phyloP scores from a whole-genome alignment of 2,113 vertebrate genomes.

The Daboia siamensis region DNA sequence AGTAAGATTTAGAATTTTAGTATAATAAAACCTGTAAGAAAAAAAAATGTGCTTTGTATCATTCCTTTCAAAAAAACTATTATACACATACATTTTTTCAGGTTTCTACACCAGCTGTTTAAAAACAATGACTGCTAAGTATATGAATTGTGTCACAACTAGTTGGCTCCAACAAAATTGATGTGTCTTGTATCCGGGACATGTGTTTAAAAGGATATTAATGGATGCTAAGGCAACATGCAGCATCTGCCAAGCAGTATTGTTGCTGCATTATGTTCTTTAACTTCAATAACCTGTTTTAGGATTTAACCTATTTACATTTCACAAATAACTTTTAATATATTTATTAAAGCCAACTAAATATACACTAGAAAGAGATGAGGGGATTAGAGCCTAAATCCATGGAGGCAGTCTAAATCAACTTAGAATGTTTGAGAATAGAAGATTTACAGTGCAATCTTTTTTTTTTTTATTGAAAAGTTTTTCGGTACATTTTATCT shows the following conservation, averaged over 20 bases:
- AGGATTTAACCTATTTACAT: not conserved
- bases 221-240: not conserved
- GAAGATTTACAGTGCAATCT: not conserved
- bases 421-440: not conserved
- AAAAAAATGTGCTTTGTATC: not conserved
- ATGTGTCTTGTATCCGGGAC: not conserved
- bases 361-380: not conserved
- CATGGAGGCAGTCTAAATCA: not conserved
- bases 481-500: too few relatives aligned
- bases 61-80: not conserved
- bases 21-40: not conserved
- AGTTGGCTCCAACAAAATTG: not conserved
- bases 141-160: not conserved
- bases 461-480: too few relatives aligned
- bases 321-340: not conserved
- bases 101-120: not conserved
- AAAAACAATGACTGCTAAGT: not conserved
- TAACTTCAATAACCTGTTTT: not conserved
- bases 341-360: not conserved
- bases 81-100: not conserved
- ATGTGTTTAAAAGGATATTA: not conserved
- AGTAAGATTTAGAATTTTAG: not conserved
- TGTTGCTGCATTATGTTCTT: not conserved
- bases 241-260: not conserved
- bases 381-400: not conserved